phyloP scores from a whole-genome alignment of 2,888 invertebrate genomes.

The Eustalomyia histrio region DNA sequence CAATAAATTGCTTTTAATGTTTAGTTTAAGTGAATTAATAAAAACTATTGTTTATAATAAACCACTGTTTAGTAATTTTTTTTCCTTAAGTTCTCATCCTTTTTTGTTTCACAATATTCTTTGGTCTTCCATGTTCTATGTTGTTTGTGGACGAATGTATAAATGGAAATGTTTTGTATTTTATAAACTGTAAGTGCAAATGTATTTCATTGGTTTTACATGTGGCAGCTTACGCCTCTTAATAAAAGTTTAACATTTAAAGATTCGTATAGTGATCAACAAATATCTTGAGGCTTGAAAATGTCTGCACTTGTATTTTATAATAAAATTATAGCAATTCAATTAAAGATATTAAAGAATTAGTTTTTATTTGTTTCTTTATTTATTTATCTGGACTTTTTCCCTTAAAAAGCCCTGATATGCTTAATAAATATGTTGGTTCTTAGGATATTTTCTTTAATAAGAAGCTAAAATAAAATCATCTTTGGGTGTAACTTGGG shows the following conservation, averaged over 20 bases:
- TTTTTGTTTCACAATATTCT: not conserved
- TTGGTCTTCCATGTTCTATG: not conserved
- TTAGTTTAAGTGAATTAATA: not conserved
- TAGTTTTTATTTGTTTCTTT: not conserved
- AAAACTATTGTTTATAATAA: not conserved
- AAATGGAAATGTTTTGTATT: conserved; percentile 16
- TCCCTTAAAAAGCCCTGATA: too few species aligned
- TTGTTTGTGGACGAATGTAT: conserved; percentile 1
- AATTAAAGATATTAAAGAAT: conserved; percentile 44
- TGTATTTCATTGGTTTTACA: conserved; percentile 52
- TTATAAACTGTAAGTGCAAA: conserved; percentile 38
- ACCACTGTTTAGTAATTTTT: not conserved
- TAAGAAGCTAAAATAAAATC: too few species aligned
- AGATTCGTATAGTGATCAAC: conserved; percentile 43
- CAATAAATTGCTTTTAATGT: not conserved
- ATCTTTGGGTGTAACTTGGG: too few species aligned
- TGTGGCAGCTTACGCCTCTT: conserved; percentile 50
- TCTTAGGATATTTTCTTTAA: too few species aligned
- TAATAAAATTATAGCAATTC: conserved; percentile 61
- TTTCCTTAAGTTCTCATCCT: conserved; percentile 27
- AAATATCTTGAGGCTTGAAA: conserved; percentile 51
- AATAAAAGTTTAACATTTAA: conserved; percentile 39
- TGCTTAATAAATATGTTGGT: too few species aligned
- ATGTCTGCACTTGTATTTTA: conserved; percentile 60
- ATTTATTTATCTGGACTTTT: too few species aligned